These are phyloP conservation scores for Bergia puertoricense DNA, from an alignment of 92 coral and sea anemone genomes.

Conservation along the genomic window DNA sequence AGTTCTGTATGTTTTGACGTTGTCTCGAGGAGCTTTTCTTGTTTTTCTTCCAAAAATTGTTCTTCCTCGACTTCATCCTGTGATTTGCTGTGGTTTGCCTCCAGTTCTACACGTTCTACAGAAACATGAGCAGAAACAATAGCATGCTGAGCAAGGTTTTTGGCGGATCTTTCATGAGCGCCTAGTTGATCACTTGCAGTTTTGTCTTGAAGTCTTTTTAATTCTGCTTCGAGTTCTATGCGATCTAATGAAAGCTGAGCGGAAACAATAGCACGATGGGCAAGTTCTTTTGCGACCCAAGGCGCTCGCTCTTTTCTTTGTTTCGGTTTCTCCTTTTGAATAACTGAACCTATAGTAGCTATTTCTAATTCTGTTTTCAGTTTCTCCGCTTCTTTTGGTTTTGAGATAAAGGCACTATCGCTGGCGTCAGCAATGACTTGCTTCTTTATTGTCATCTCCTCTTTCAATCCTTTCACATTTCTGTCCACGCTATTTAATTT, in stretches of 20 bases:
- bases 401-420: neutral
- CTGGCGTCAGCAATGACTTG: neutral
- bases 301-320: constrained; percentile 18
- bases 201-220: constrained; percentile 46
- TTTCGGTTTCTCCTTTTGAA: constrained; percentile 14
- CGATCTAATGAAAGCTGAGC: constrained; percentile 61
- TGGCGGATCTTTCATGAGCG: constrained; percentile 37
- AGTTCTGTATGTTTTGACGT: constrained; percentile 50
- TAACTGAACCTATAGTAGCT: neutral
- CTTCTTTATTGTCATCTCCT: neutral
- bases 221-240: constrained; percentile 51
- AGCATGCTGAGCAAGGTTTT: constrained; percentile 43
- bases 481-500: neutral
- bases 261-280: constrained; percentile 62
- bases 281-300: constrained; percentile 49
- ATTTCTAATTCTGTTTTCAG: neutral
- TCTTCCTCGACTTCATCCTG: constrained; percentile 23
- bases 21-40: neutral
- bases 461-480: neutral
- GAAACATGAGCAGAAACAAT: constrained; percentile 48
- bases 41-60: constrained; percentile 16
- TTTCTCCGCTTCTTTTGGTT: neutral
- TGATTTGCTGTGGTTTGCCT: neutral
- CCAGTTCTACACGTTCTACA: constrained; percentile 18
- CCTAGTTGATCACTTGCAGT: constrained; percentile 37